These are phyloP conservation scores for Phasia obesa DNA, from an alignment of 2,888 invertebrate species.

Conservation along the genomic window DNA sequence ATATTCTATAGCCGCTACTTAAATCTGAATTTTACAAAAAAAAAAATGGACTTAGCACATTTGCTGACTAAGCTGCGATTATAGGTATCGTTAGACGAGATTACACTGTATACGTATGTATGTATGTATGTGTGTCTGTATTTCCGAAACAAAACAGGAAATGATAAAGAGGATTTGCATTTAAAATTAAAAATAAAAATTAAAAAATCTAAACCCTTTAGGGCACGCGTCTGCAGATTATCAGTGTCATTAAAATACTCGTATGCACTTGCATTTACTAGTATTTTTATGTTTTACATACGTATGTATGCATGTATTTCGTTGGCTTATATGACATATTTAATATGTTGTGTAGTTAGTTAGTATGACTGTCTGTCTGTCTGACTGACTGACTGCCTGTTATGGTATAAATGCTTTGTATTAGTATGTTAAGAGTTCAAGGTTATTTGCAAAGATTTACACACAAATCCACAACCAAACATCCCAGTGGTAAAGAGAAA, in stretches of 20 bases:
- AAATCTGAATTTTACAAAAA: no score
- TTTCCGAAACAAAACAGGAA: neutral
- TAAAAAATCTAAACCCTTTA: constrained; percentile 8
- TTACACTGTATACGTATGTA: no score
- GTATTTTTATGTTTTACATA: neutral
- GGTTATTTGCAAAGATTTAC: constrained; percentile 53
- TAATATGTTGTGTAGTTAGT: no score
- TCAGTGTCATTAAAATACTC: constrained; percentile 8
- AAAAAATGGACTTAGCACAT: no score
- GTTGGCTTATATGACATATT: no score
- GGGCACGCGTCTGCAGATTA: constrained; percentile 3
- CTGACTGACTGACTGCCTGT: neutral
- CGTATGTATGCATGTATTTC: neutral
- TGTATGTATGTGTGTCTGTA: neutral
- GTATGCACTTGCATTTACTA: neutral
- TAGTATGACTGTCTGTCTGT: neutral
- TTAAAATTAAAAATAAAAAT: constrained; percentile 4
- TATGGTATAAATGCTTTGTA: constrained; percentile 24
- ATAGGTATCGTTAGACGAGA: no score
- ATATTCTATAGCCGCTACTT: no score
- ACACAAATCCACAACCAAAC: neutral
- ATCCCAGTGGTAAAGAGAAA: no score
- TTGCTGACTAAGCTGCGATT: no score
- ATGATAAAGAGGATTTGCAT: constrained; percentile 10
- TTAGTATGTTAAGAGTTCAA: constrained; percentile 70